phyloP scores from a whole-genome alignment of 2,797 vertebrate species.

The Hypotaenidia philippensis region DNA sequence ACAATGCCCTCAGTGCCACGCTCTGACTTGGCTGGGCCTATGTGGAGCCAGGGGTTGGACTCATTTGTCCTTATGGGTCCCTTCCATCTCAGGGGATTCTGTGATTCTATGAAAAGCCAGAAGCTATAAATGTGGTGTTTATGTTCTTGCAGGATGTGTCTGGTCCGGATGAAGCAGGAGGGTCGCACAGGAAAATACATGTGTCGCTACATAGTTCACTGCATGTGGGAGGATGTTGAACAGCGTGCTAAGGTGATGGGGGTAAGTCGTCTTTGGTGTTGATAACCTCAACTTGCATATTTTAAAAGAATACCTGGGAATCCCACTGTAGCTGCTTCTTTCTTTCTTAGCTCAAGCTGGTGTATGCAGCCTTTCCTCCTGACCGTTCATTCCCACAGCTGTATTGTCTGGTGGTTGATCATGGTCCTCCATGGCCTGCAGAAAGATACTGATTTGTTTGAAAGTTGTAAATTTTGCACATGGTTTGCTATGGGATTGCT shows the following conservation, averaged over 20 bases:
- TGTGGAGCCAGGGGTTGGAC: too few relatives aligned
- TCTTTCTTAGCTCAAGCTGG: not conserved
- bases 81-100: too few relatives aligned
- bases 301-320: not conserved
- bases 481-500: not conserved
- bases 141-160: conserved; percentile 90
- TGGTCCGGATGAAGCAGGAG: conserved; percentile 96
- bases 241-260: conserved; percentile 97
- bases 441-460: not conserved
- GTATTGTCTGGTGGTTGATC: not conserved
- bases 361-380: not conserved
- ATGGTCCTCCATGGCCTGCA: not conserved
- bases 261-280: conserved; percentile 81
- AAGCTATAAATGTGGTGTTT: not conserved
- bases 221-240: conserved; percentile 99
- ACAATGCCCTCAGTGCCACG: too few relatives aligned
- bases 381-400: not conserved
- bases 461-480: not conserved
- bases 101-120: not conserved
- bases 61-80: too few relatives aligned
- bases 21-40: too few relatives aligned
- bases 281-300: not conserved
- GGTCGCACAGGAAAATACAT: conserved; percentile 95
- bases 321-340: not conserved
- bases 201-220: conserved; percentile 95